Conservation (phyloP, 1,140 invertebrate species). For the Platyscapa corneri region DNA sequence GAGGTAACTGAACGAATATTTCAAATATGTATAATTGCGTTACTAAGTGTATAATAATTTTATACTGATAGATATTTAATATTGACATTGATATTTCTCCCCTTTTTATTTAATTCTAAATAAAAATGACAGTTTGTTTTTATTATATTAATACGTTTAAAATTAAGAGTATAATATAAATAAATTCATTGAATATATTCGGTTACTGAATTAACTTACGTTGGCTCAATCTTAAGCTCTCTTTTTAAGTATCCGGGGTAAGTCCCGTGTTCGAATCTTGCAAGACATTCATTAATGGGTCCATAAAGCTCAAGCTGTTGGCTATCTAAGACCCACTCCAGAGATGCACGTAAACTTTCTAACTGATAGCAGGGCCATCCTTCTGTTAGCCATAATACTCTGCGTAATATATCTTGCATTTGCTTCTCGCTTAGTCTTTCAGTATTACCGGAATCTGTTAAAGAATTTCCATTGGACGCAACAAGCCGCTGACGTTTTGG, state of each 20-base stretch:
- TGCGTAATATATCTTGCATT: conserved; percentile 60
- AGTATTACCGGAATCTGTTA: conserved; percentile 27
- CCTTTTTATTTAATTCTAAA: too few relatives aligned
- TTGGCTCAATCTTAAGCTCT: neutral
- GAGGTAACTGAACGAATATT: too few relatives aligned
- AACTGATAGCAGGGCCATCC: conserved; percentile 61
- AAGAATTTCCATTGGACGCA: conserved; percentile 1
- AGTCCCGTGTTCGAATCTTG: conserved; percentile 52
- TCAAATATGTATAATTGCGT: too few relatives aligned
- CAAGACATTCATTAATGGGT: conserved; percentile 57
- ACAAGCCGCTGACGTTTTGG: conserved; percentile 57
- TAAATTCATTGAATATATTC: too few relatives aligned
- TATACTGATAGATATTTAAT: too few relatives aligned
- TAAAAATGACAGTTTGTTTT: too few relatives aligned
- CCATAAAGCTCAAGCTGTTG: conserved; percentile 47
- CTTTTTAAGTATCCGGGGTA: neutral
- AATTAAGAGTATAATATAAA: too few relatives aligned
- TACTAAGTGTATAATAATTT: too few relatives aligned
- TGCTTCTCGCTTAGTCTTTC: conserved; percentile 57
- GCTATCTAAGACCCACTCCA: conserved; percentile 59
- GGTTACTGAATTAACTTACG: neutral
- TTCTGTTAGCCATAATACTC: conserved; percentile 57
- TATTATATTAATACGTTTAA: too few relatives aligned
- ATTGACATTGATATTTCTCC: too few relatives aligned
- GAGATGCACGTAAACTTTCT: conserved; percentile 59